Conservation (phyloP, 2,888 invertebrate genomes). For the Tortrix viridana region DNA sequence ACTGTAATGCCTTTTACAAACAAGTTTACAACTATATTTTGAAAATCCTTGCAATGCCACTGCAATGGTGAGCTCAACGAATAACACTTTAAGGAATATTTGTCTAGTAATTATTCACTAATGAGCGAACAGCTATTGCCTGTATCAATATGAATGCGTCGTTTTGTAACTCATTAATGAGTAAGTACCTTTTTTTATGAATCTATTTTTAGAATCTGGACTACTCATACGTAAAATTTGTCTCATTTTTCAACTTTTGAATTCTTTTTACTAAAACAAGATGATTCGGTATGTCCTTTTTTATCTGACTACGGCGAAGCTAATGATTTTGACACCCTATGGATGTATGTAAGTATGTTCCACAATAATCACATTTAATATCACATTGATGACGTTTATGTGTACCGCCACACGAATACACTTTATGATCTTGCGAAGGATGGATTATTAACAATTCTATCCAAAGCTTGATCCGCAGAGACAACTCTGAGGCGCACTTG, state of each 20-base stretch:
- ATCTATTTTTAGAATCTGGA: conserved; percentile 1
- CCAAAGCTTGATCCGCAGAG: not conserved
- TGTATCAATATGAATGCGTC: conserved; percentile 12
- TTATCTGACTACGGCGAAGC: too few species aligned
- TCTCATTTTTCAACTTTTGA: conserved; percentile 11
- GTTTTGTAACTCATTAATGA: not conserved
- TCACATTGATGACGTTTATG: conserved; percentile 33
- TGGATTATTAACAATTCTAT: not conserved
- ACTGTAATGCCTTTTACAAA: conserved; percentile 4
- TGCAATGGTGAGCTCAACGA: not conserved
- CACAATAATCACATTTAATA: conserved; percentile 27
- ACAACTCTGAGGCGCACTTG: not conserved
- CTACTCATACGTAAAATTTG: conserved; percentile 7
- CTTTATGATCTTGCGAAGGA: conserved; percentile 14
- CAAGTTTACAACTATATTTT: conserved; percentile 1
- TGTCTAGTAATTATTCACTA: not conserved
- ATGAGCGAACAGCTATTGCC: conserved; percentile 5
- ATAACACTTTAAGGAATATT: not conserved
- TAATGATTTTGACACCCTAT: too few species aligned
- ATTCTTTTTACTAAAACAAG: conserved; percentile 22
- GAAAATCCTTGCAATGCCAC: conserved; percentile 23
- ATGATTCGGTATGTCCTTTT: conserved; percentile 7
- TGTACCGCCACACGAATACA: conserved; percentile 31
- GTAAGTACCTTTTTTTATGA: conserved; percentile 3
- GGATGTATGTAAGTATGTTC: too few species aligned